Base-by-base conservation (phyloP, 1,140 invertebrate species). In the Cydia fagiglandana region DNA sequence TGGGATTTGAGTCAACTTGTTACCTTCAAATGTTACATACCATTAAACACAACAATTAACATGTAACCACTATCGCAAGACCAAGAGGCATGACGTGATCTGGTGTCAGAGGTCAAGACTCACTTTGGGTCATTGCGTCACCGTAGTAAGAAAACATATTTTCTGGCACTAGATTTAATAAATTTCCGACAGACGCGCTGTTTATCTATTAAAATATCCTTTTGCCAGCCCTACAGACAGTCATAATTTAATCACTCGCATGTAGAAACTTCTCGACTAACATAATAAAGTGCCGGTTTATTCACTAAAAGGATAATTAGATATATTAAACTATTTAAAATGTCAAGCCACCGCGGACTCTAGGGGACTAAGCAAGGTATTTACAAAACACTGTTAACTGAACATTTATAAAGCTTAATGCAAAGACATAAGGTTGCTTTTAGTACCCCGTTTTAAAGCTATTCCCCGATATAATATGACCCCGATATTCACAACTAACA, bases 231-330 rank as follows among this genome's bases (percentile, higher is more conserved):
- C 53, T 56, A 56, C 53, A 56, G 53, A 56, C 53, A 15, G 45
- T 17, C n/a, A 56, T 56, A 56, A 56, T 56, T 56, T 56, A 56
- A 56, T 56, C 53, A 56, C n/a, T 56, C 4, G 53, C 53, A 56
- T 56, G 53, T 56, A 56, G 53, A 56, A 56, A 56, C n/a, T 7
- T 17, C 15, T 56, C 15, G 53, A 56, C 53, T 56, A 56, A 17
- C n/a, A 56, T 47, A 56, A 56, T 56, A 56, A 56, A 56, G 53
- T 17, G n/a, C 53, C 53, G 7, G 53, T 56, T 56, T 56, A 56
- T 56, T 56, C 53, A 56, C 53, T 56, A 56, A 56, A 56, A 56
- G 53, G 53, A 56, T 56, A 56, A 56, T 56, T 56, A 17, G 53
- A 56, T 56, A 56, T 56, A 56, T 56, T 56, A 17, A 56, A 56